Base-by-base conservation (phyloP, 2,888 invertebrate species). In the Hipparchia sbordonii region DNA sequence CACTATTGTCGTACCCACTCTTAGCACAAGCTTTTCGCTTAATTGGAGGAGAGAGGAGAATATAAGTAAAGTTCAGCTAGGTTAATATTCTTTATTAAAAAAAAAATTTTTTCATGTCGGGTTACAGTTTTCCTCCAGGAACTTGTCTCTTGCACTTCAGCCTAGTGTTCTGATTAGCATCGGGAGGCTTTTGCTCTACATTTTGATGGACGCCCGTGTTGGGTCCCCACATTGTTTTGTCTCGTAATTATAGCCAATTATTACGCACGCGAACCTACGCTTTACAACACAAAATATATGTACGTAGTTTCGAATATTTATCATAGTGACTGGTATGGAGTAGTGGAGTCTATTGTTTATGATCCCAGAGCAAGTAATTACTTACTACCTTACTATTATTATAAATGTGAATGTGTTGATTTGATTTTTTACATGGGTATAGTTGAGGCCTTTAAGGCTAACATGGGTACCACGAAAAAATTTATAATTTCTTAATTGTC, bases 141-240 rank as follows among this genome's bases (percentile, higher is more conserved):
- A 82, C 82, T 84, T 82, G 82, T 84, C 82, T 82, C 75, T 80
- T 79, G 74, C 10, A 46, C 77, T 75, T 67, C 8, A 51, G 66
- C 72, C 72, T 74, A 75, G 81, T 81, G 82, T 80, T 75, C 84
- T 87, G 87, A 88, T 88, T 87, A 88, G 84, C 87, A 88, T 88
- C 87, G 81, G 80, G 61, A 76, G 82, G 82, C 86, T 83, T 84
- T 84, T 81, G 82, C 81, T 81, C 81, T 80, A 82, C 81, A 85
- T 84, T 85, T 84, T 82, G 84, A 82, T 82, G 85, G 82, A 81
- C 83, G 83, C 84, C 82, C 85, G 85, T 82, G 82, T 71, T 80
- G 78, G 74, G 52, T 65, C 71, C 77, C 77, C 70, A 51, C 73
- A 67, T 66, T 72, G 71, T 75, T 73, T 74, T 75, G 74, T 74